Percentiles rank a stretch among this genome's conserved stretches.
These are phyloP conservation scores for Merodon equestris DNA, from an alignment of 2,888 invertebrate genomes.

Conservation along the genomic window DNA sequence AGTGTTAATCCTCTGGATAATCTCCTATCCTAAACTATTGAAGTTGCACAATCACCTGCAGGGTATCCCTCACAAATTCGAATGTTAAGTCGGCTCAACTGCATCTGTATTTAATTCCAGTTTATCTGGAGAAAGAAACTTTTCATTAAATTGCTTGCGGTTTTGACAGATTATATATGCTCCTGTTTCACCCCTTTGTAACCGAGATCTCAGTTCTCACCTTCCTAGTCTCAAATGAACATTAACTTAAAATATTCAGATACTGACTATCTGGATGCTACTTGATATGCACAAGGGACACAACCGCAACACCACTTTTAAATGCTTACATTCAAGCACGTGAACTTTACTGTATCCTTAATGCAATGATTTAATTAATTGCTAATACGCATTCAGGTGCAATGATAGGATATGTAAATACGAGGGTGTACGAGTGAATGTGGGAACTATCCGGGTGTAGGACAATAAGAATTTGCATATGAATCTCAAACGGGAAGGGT, in stretches of 20 bases:
- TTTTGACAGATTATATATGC: conserved; percentile 10
- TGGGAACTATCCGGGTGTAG: neutral
- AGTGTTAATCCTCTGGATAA: conserved; percentile 31
- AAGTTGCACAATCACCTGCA: no score
- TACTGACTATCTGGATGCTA: neutral
- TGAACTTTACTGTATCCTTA: conserved; percentile 42
- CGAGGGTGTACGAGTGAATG: neutral
- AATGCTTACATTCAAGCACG: conserved; percentile 48
- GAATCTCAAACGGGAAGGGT: conserved; percentile 27
- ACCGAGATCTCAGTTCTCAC: no score
- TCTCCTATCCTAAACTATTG: neutral
- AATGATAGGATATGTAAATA: conserved; percentile 9
- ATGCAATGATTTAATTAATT: conserved; percentile 57
- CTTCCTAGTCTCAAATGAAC: no score
- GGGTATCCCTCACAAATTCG: no score
- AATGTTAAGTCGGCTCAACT: no score
- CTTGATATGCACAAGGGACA: neutral
- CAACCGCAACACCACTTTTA: conserved; percentile 28
- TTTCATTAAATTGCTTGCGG: conserved; percentile 22
- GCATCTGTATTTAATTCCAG: no score
- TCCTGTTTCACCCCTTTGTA: no score
- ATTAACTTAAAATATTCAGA: no score
- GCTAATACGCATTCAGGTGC: conserved; percentile 31
- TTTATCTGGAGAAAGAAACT: neutral
- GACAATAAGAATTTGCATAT: conserved; percentile 49